A percentile compares a stretch with the other conserved stretches of the same genome.
phyloP scores from a whole-genome alignment of 2,797 vertebrate species.

The Meda fulgida region DNA sequence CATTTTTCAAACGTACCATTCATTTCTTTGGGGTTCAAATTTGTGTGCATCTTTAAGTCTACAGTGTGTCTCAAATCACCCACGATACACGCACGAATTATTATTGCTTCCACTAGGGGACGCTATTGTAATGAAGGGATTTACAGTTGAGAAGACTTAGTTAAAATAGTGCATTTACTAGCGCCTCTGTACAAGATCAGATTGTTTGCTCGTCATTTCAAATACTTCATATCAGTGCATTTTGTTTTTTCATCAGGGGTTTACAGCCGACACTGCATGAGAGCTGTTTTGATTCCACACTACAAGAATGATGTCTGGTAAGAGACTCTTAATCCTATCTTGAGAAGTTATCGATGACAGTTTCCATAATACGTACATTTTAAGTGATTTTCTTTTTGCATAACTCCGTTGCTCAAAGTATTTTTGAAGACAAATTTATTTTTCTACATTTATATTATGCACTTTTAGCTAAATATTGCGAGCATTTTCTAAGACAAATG shows the following conservation, averaged over 20 bases:
- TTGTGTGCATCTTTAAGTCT: not conserved
- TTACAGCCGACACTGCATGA: constrained; percentile 11
- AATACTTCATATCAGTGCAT: constrained; percentile 45
- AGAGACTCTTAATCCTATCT: constrained; percentile 35
- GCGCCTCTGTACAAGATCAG: constrained; percentile 45
- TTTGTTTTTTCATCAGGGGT: constrained; percentile 32
- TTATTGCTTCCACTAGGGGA: constrained; percentile 12
- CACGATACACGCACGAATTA: not conserved
- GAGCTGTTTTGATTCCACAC: constrained; percentile 18
- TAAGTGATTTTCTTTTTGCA: not conserved
- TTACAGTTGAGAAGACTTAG: constrained; percentile 22
- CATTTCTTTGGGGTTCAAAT: not conserved
- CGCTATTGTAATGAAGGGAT: constrained; percentile 24
- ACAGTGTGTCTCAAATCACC: not conserved
- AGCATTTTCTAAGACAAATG: not conserved
- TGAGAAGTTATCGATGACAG: constrained; percentile 40
- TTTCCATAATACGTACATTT: not conserved
- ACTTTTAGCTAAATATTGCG: not conserved
- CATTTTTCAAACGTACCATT: not conserved
- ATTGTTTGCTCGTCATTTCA: constrained; percentile 47
- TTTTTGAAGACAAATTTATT: not conserved
- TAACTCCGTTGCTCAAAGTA: not conserved
- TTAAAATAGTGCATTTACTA: constrained; percentile 42
- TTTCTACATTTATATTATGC: not conserved
- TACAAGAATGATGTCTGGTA: constrained; percentile 46